Conservation (phyloP, 2,797 vertebrate genomes). For the Melanotaenia trifasciata region DNA sequence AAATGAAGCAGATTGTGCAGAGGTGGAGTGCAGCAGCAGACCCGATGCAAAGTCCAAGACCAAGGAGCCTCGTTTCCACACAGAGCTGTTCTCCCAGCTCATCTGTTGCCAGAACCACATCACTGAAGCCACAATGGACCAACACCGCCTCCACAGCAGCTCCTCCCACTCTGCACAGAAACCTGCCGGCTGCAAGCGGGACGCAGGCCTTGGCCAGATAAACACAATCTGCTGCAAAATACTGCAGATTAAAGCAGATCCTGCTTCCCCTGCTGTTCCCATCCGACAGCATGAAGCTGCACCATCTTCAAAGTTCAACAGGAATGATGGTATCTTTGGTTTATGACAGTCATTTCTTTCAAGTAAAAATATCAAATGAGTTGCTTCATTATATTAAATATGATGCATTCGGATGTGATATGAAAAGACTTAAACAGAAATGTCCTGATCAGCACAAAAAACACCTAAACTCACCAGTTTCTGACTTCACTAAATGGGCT, state of each 20-base stretch:
- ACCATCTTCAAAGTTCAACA: conserved; percentile 1
- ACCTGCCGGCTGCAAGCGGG: conserved; percentile 23
- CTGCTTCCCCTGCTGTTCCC: conserved; percentile 31
- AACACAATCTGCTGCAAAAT: conserved; percentile 35
- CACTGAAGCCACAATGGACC: conserved; percentile 32
- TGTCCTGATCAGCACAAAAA: too few species aligned
- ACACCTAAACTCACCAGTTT: background rate
- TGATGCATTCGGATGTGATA: too few species aligned
- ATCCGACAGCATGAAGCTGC: background rate
- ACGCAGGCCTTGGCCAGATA: conserved; percentile 6
- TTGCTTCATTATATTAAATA: too few species aligned
- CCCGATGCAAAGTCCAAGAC: conserved; percentile 10
- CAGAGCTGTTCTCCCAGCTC: conserved; percentile 42
- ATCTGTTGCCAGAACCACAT: conserved; percentile 57
- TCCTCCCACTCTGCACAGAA: conserved; percentile 18
- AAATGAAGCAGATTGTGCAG: background rate
- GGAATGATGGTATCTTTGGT: background rate
- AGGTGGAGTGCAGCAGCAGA: conserved; percentile 19
- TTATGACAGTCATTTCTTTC: background rate
- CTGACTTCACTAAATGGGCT: background rate
- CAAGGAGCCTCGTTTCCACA: conserved; percentile 58
- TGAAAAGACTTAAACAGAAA: too few species aligned
- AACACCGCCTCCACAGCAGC: conserved; percentile 20
- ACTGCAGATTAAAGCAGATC: conserved; percentile 39
- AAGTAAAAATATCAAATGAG: background rate